These are phyloP conservation scores for Himantopus leucocephalus DNA, from an alignment of 2,113 vertebrate genomes.

Conservation along the genomic window DNA sequence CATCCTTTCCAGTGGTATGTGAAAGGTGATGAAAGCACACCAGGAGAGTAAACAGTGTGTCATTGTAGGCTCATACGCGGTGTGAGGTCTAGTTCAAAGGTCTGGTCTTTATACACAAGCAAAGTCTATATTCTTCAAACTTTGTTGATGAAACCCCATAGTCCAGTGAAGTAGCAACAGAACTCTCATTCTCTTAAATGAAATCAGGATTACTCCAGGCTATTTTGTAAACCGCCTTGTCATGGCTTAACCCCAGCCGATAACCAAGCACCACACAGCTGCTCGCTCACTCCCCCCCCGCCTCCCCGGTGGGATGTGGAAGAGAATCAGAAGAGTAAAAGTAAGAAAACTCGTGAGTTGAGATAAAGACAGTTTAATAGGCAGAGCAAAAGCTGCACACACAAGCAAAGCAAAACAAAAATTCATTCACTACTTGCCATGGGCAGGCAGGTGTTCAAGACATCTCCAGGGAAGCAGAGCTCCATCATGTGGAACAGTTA, in stretches of 20 bases:
- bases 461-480: neutral
- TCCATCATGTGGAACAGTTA: neutral
- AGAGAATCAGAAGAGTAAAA: neutral
- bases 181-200: neutral
- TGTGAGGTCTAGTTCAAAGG: neutral
- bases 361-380: neutral
- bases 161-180: neutral
- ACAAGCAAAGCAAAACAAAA: neutral
- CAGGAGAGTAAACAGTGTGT: neutral
- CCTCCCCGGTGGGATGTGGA: neutral
- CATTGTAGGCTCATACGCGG: fast-evolving
- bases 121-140: neutral
- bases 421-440: neutral
- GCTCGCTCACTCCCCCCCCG: neutral
- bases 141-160: neutral
- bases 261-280: neutral
- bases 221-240: neutral
- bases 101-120: neutral
- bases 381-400: neutral
- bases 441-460: neutral
- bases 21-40: neutral
- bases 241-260: neutral
- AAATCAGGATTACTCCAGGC: neutral
- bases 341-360: neutral
- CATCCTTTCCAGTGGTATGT: neutral